These are phyloP conservation scores for Cheilosia vernalis DNA, from an alignment of 2,888 invertebrate species.

Conservation along the genomic window DNA sequence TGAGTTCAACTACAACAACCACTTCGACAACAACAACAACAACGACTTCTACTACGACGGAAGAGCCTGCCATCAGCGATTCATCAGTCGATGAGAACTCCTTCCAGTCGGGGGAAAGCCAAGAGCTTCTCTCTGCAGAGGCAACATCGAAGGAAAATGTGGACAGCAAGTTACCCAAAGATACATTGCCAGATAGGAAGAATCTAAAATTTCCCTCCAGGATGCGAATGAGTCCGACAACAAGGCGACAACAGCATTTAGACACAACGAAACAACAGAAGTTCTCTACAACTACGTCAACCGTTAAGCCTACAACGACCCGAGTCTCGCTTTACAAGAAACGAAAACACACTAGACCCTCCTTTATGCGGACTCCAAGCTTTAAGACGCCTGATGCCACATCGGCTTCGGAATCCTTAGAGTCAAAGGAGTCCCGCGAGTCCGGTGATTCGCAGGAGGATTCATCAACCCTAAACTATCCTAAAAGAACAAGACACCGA, in stretches of 20 bases:
- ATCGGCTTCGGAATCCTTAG: constrained; percentile 47
- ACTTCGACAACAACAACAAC: constrained; percentile 62
- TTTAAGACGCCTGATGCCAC: constrained; percentile 76
- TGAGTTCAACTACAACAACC: constrained; percentile 25
- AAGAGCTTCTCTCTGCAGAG: constrained; percentile 28
- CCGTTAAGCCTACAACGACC: constrained; percentile 78
- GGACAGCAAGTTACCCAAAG: constrained; percentile 41
- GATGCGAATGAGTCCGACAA: constrained; percentile 49
- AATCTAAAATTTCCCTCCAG: constrained; percentile 77
- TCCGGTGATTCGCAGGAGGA: constrained; percentile 27
- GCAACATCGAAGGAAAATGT: constrained; percentile 39
- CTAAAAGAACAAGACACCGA: constrained; percentile 45
- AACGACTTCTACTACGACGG: constrained; percentile 51
- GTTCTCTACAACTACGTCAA: constrained; percentile 71
- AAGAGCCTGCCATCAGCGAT: constrained; percentile 13
- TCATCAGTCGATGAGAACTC: constrained; percentile 35
- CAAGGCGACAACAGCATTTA: constrained; percentile 38
- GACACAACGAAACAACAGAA: constrained; percentile 55
- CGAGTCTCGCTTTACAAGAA: constrained; percentile 81
- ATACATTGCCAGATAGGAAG: constrained; percentile 51
- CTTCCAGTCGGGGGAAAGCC: constrained; percentile 35
- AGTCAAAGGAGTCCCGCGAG: constrained; percentile 47
- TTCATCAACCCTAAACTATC: constrained; percentile 15
- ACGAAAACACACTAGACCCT: constrained; percentile 79
- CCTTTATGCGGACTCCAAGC: constrained; percentile 77